Evolutionary conservation across 2,113 vertebrate genomes (phyloP).

Genomic region (Mirza zaza): DNA sequence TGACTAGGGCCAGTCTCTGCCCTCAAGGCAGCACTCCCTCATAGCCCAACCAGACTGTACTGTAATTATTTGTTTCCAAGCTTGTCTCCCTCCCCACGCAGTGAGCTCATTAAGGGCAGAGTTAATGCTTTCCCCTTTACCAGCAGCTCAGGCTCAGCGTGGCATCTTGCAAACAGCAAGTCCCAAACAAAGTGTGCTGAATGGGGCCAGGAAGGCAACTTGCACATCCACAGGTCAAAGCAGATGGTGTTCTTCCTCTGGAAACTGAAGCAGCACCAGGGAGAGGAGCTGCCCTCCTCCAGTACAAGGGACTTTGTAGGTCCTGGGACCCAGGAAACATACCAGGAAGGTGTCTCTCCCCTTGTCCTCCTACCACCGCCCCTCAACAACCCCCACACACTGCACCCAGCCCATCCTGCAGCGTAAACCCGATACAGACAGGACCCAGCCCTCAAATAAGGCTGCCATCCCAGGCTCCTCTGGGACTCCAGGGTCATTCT

Average conservation of each 20-base stretch:
- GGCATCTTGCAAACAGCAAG: background rate
- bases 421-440: background rate
- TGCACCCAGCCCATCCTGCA: background rate
- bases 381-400: background rate
- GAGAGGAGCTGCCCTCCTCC: background rate
- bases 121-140: background rate
- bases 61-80: constrained; percentile 41
- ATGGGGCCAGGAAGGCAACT: background rate
- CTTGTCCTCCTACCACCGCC: background rate
- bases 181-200: background rate
- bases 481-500: background rate
- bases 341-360: background rate
- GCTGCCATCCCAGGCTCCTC: background rate
- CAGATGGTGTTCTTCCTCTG: background rate
- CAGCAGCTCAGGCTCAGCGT: background rate
- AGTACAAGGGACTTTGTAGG: background rate
- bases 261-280: background rate
- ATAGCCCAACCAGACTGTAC: background rate
- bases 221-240: background rate
- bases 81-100: constrained; percentile 27
- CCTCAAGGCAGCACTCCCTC: constrained; percentile 12
- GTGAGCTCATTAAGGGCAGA: constrained; percentile 49
- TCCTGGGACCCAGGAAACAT: background rate
- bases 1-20: constrained; percentile 10
- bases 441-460: background rate